A percentile compares a stretch with the other conserved stretches of the same genome.
Conservation (phyloP, 92 coral and sea anemone species). For the Zoanthus solanderi region DNA sequence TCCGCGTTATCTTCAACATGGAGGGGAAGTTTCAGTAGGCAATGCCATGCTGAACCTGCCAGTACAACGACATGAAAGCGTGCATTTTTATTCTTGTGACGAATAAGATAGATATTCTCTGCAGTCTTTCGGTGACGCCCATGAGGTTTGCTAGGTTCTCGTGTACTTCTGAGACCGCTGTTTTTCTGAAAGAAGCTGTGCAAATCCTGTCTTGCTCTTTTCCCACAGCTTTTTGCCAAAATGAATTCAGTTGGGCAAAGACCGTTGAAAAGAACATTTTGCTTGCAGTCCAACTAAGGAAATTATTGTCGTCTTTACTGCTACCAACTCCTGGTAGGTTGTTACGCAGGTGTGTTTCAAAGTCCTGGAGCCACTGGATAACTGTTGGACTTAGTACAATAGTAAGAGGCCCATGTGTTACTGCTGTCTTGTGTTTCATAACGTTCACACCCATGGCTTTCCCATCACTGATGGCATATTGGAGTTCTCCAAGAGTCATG, state of each 20-base stretch:
- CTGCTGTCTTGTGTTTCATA: constrained; percentile 39
- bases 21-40: too few species aligned
- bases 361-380: constrained; percentile 36
- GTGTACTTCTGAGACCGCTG: constrained; percentile 60
- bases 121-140: constrained; percentile 60
- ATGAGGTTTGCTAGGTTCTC: constrained; percentile 61
- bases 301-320: constrained; percentile 34
- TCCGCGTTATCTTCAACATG: too few species aligned
- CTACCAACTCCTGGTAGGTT: constrained; percentile 45
- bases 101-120: constrained; percentile 51
- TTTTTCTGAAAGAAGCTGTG: constrained; percentile 59
- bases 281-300: constrained; percentile 53
- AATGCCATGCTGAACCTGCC: too few species aligned
- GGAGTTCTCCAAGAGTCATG: constrained; percentile 36
- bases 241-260: constrained; percentile 54
- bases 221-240: constrained; percentile 51
- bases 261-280: constrained; percentile 45
- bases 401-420: constrained; percentile 36
- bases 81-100: constrained; percentile 54
- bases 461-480: constrained; percentile 20
- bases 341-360: constrained; percentile 39
- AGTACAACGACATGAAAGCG: too few species aligned
- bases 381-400: constrained; percentile 34
- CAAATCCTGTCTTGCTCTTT: constrained; percentile 14
- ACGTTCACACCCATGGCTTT: constrained; percentile 5